phyloP scores from a whole-genome alignment of 92 coral and sea anemone species.

The Metridium senile region DNA sequence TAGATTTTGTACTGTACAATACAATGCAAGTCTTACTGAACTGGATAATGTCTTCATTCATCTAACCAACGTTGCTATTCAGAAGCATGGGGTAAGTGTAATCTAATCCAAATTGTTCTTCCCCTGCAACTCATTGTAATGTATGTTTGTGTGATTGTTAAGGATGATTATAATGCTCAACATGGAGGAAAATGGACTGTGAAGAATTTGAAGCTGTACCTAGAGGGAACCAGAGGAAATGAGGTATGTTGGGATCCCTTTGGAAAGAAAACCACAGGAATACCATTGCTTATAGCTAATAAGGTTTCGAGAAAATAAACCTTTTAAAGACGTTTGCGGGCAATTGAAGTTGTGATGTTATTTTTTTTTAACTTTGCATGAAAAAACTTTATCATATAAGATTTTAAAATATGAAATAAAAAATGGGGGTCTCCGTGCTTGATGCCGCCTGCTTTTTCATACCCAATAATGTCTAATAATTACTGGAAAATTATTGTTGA shows the following conservation, averaged over 20 bases:
- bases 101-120: not conserved
- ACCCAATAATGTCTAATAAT: too few species aligned
- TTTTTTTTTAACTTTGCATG: too few species aligned
- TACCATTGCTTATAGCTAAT: not conserved
- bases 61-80: conserved; percentile 96
- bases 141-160: not conserved
- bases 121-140: not conserved
- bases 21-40: conserved; percentile 96
- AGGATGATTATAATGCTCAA: conserved; percentile 95
- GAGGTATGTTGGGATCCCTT: conserved; percentile 51
- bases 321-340: too few species aligned
- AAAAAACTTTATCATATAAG: too few species aligned
- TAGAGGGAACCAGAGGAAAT: conserved; percentile 98
- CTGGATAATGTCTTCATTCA: conserved; percentile 98
- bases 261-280: not conserved
- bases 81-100: conserved; percentile 88
- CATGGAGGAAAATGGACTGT: conserved; percentile 99
- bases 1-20: conserved; percentile 97
- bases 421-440: too few species aligned
- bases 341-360: too few species aligned
- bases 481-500: too few species aligned
- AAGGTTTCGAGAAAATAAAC: too few species aligned
- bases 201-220: conserved; percentile 79
- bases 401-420: too few species aligned
- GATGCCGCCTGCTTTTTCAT: too few species aligned